Evolutionary conservation across 2,888 invertebrate species (phyloP).

Genomic region (Cheilosia urbana): DNA sequence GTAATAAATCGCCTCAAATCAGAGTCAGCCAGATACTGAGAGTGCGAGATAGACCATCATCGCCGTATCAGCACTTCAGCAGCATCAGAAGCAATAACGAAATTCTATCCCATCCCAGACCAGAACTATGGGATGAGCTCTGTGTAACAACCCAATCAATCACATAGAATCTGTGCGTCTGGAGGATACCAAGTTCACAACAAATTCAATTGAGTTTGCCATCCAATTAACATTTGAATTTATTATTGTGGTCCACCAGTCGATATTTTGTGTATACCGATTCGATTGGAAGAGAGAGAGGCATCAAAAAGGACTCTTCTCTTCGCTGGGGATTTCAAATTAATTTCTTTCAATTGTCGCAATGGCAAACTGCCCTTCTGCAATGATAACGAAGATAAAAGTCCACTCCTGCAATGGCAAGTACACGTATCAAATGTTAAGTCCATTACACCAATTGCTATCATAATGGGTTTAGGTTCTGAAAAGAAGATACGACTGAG

Average conservation of each 20-base stretch:
- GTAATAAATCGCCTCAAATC: constrained; percentile 68
- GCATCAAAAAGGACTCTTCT: no score
- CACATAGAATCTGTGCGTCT: constrained; percentile 50
- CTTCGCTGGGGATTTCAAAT: not conserved
- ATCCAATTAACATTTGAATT: constrained; percentile 67
- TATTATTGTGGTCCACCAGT: constrained; percentile 42
- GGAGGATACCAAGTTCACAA: constrained; percentile 38
- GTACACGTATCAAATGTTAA: constrained; percentile 69
- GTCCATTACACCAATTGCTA: constrained; percentile 73
- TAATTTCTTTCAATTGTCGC: not conserved
- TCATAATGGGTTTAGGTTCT: constrained; percentile 70
- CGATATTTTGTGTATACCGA: not conserved
- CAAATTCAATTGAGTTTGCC: constrained; percentile 62
- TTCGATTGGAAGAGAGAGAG: not conserved
- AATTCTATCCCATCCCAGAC: not conserved
- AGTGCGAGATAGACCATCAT: not conserved
- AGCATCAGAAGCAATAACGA: constrained; percentile 8
- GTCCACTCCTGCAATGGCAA: constrained; percentile 62
- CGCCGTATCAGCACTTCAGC: not conserved
- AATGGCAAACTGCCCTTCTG: constrained; percentile 8
- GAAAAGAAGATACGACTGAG: constrained; percentile 42
- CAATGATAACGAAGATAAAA: constrained; percentile 69
- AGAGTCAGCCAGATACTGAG: not conserved
- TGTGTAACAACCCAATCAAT: constrained; percentile 64
- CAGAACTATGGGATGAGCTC: constrained; percentile 2